phyloP scores from a whole-genome alignment of 2,113 vertebrate species.

The Phoenicopterus ruber region DNA sequence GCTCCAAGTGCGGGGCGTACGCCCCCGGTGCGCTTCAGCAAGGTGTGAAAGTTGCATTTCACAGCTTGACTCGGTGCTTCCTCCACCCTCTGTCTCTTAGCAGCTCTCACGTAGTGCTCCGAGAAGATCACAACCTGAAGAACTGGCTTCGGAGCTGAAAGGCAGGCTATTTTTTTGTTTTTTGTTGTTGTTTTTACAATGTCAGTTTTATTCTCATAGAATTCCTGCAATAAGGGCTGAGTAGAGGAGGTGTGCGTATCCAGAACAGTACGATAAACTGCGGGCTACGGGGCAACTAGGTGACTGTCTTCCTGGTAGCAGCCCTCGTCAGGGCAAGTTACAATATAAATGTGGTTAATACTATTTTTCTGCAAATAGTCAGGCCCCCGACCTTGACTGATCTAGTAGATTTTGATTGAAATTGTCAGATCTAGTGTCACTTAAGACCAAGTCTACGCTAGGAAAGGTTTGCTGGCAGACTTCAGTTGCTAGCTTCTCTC shows the following conservation, averaged over 20 bases:
- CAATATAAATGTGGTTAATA: not conserved
- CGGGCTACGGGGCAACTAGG: not conserved
- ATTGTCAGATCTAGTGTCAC: not conserved
- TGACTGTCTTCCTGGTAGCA: not conserved
- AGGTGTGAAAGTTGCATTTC: not conserved
- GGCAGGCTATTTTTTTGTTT: not conserved
- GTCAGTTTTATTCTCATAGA: not conserved
- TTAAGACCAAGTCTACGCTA: not conserved
- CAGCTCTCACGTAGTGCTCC: not conserved
- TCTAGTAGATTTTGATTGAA: not conserved
- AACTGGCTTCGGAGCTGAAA: not conserved
- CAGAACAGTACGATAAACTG: not conserved
- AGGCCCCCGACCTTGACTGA: not conserved
- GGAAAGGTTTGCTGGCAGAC: not conserved
- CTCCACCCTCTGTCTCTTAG: not conserved
- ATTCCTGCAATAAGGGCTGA: not conserved
- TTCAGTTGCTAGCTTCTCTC: not conserved
- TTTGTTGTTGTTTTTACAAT: not conserved
- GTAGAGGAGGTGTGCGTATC: not conserved
- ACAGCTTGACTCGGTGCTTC: not conserved
- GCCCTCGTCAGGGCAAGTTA: not conserved
- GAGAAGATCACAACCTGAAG: not conserved
- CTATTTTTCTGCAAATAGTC: not conserved
- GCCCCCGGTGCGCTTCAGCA: too few species aligned
- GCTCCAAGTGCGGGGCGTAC: too few species aligned